Conservation (phyloP, 1,140 invertebrate species). For the Drosophila burlai region DNA sequence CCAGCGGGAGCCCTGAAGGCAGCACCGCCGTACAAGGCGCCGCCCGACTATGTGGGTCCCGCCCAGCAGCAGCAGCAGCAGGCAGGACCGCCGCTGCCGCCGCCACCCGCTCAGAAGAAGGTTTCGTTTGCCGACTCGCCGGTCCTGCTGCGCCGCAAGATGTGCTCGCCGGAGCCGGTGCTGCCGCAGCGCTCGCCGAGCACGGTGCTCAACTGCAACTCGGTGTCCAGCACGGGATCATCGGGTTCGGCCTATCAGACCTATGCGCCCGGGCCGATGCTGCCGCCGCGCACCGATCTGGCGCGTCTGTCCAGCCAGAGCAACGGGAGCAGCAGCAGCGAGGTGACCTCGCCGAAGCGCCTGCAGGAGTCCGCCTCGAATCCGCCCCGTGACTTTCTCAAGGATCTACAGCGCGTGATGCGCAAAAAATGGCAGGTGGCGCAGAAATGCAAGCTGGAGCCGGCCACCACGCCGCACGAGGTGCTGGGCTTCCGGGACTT, state of each 20-base stretch:
- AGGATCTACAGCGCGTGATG: constrained; percentile 95
- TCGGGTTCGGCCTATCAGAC: constrained; percentile 53
- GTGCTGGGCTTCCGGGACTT: constrained; percentile 95
- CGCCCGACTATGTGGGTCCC: constrained; percentile 80
- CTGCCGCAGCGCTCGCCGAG: constrained; percentile 59
- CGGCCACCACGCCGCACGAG: constrained; percentile 94
- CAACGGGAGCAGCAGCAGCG: constrained; percentile 55
- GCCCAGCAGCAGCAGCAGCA: constrained; percentile 11
- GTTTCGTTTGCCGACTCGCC: constrained; percentile 84
- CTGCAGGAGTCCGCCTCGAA: constrained; percentile 89
- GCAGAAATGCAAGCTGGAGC: constrained; percentile 94
- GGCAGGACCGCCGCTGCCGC: constrained; percentile 27
- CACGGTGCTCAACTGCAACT: constrained; percentile 55
- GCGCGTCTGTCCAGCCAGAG: constrained; percentile 86
- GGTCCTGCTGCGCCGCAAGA: constrained; percentile 80
- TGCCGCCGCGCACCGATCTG: constrained; percentile 90
- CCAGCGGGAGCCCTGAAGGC: constrained; percentile 50
- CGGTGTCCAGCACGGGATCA: constrained; percentile 11
- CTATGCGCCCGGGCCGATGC: constrained; percentile 86
- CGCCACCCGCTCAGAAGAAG: constrained; percentile 72
- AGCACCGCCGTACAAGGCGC: constrained; percentile 83
- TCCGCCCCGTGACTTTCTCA: constrained; percentile 93
- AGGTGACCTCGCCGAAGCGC: constrained; percentile 89
- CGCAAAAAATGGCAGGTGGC: constrained; percentile 97
- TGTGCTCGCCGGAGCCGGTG: constrained; percentile 80